Evolutionary conservation across 2,797 vertebrate species (phyloP).

Genomic region (Premnoplex brunnescens): DNA sequence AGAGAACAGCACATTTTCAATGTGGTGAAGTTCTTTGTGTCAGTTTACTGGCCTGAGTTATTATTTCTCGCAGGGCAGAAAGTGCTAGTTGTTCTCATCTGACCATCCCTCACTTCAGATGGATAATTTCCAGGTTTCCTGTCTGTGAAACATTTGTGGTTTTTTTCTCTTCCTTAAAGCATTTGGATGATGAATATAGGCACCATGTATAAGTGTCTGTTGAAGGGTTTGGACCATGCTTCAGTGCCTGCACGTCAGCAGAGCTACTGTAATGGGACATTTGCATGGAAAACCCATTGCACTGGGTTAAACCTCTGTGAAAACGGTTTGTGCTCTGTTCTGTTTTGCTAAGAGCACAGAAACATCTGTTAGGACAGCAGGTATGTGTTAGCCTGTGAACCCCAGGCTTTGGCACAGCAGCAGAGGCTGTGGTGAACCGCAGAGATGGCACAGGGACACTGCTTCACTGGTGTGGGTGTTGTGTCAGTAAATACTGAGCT

Average conservation of each 20-base stretch:
- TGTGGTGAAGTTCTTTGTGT: neutral
- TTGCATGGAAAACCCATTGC: neutral
- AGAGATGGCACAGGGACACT: neutral
- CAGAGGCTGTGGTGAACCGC: neutral
- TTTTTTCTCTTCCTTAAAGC: constrained; percentile 25
- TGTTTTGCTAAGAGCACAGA: neutral
- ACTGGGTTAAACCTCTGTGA: neutral
- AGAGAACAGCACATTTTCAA: neutral
- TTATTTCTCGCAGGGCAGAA: neutral
- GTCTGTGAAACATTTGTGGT: neutral
- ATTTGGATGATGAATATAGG: neutral
- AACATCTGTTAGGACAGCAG: neutral
- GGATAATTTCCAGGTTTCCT: constrained; percentile 41
- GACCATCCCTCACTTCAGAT: neutral
- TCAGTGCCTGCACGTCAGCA: neutral
- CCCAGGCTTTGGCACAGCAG: neutral
- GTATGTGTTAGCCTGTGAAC: neutral
- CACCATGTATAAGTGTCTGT: neutral
- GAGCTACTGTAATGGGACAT: neutral
- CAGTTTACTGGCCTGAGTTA: neutral
- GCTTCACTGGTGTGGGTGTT: neutral
- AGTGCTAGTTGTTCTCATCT: neutral
- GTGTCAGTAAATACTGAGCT: neutral
- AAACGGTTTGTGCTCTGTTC: neutral
- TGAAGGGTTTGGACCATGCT: neutral